phyloP scores from a whole-genome alignment of 2,888 invertebrate genomes.

The Ptychoptera albimana region DNA sequence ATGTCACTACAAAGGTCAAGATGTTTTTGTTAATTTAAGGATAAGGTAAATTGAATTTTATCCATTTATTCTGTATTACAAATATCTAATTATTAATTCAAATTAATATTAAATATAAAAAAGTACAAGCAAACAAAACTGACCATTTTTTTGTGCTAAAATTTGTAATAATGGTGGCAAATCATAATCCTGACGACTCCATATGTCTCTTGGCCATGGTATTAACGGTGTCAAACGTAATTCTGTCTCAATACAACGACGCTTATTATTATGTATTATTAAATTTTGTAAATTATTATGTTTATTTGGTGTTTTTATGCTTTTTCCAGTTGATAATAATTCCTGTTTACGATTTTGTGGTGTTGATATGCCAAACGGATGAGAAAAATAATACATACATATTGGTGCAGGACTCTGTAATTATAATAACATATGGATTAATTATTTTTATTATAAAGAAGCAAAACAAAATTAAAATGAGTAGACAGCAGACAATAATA shows the following conservation, averaged over 20 bases:
- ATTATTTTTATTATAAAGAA: too few species aligned
- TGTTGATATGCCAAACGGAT: slow-evolving; percentile 38
- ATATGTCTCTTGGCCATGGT: slow-evolving; percentile 12
- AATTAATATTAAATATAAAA: too few species aligned
- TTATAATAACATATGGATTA: slow-evolving; percentile 3
- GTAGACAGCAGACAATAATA: too few species aligned
- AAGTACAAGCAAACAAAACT: background rate
- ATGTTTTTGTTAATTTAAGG: too few species aligned
- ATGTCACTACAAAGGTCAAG: too few species aligned
- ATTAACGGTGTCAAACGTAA: slow-evolving; percentile 6
- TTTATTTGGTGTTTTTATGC: background rate
- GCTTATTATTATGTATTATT: slow-evolving; percentile 1
- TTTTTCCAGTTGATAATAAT: background rate
- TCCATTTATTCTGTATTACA: too few species aligned
- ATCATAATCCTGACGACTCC: slow-evolving; percentile 11
- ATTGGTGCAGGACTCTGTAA: slow-evolving; percentile 26
- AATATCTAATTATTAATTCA: too few species aligned
- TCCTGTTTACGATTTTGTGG: slow-evolving; percentile 26
- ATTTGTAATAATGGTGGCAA: slow-evolving; percentile 13
- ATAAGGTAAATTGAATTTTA: too few species aligned
- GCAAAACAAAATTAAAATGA: too few species aligned
- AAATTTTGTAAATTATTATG: background rate
- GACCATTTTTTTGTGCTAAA: slow-evolving; percentile 12
- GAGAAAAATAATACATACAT: slow-evolving; percentile 39
- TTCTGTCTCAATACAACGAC: slow-evolving; percentile 2